Percentiles rank a stretch among this genome's conserved stretches.
Evolutionary conservation across 2,113 vertebrate genomes (phyloP).

Genomic region (Rhea americana): DNA sequence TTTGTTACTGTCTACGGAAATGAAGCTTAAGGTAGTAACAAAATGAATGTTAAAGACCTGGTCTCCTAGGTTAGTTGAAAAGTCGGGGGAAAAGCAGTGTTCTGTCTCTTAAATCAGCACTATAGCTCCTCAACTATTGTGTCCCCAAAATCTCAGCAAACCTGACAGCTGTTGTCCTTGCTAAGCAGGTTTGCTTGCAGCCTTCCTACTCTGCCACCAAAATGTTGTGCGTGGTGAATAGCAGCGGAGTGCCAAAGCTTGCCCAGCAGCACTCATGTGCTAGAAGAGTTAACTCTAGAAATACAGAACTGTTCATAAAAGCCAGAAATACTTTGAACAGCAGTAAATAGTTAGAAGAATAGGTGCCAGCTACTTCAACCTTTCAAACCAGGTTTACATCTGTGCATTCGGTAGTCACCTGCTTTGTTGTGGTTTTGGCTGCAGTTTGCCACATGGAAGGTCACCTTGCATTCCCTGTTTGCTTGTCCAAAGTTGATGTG

Average conservation of each 20-base stretch:
- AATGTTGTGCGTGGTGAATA: not conserved
- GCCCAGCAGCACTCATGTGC: not conserved
- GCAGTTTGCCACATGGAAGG: not conserved
- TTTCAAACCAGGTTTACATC: not conserved
- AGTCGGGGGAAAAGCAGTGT: not conserved
- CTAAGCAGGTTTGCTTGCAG: not conserved
- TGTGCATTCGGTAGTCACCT: not conserved
- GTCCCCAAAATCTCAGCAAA: not conserved
- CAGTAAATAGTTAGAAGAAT: not conserved
- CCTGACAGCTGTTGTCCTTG: too few species aligned
- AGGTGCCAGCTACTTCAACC: not conserved
- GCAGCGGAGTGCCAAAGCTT: accelerated
- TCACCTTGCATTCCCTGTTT: accelerated
- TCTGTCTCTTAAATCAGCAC: not conserved
- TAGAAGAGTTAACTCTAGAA: not conserved
- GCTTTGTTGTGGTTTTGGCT: not conserved
- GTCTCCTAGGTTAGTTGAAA: not conserved
- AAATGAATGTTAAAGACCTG: not conserved
- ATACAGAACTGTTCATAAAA: not conserved
- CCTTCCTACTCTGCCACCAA: accelerated
- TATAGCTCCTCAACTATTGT: not conserved
- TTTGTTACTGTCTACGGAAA: accelerated
- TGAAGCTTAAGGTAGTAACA: not conserved
- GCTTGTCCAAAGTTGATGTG: not conserved
- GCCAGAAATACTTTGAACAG: accelerated